Percentiles rank a stretch among this genome's conserved stretches.
Conservation (phyloP, 92 coral and sea anemone genomes). For the Actinostola sp. region DNA sequence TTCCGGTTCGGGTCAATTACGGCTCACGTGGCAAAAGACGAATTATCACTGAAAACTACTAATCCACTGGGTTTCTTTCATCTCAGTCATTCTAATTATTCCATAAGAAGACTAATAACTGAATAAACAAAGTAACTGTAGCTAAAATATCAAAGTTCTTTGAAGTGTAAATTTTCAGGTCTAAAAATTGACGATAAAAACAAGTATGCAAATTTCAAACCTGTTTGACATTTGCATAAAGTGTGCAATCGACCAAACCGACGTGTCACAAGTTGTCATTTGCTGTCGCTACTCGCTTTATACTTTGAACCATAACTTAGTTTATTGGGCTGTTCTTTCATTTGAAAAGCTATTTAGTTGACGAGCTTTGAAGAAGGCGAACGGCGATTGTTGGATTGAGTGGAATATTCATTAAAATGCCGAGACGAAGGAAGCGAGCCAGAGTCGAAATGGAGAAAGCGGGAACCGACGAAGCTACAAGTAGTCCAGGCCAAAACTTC, state of each 20-base stretch:
- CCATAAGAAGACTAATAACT: background rate
- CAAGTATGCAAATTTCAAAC: slow-evolving; percentile 73
- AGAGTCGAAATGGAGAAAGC: slow-evolving; percentile 59
- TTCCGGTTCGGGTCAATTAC: slow-evolving; percentile 33
- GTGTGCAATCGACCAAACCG: slow-evolving; percentile 81
- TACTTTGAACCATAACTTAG: background rate
- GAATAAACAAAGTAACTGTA: background rate
- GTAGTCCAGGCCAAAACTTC: slow-evolving; percentile 74
- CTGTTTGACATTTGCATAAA: slow-evolving; percentile 82
- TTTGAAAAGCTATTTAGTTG: background rate
- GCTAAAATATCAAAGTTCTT: background rate
- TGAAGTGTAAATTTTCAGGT: background rate
- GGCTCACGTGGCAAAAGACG: slow-evolving; percentile 10
- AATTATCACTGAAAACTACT: slow-evolving; percentile 1
- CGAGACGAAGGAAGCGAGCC: slow-evolving; percentile 60
- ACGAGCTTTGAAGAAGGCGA: background rate
- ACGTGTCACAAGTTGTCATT: slow-evolving; percentile 60
- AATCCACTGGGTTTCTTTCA: background rate
- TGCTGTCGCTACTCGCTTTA: slow-evolving; percentile 12
- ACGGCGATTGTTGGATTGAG: background rate
- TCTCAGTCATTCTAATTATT: too few species aligned
- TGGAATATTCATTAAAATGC: slow-evolving; percentile 31
- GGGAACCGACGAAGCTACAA: slow-evolving; percentile 57
- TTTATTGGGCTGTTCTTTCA: background rate
- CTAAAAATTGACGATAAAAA: slow-evolving; percentile 8